Evolutionary conservation across 1,140 invertebrate species (phyloP).

Genomic region (Hylyphantes graminicola): DNA sequence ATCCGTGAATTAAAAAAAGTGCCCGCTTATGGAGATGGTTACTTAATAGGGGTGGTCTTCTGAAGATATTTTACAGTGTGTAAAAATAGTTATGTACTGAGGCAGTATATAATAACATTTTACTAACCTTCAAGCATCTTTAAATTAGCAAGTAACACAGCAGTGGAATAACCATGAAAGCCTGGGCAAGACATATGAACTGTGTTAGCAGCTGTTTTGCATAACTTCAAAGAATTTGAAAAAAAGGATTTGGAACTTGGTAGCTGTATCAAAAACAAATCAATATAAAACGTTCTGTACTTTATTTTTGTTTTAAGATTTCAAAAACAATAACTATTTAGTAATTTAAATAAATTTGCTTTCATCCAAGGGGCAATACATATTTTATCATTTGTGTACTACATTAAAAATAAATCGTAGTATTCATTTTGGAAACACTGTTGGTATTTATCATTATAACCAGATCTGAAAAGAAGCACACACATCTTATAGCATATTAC

Average conservation of each 20-base stretch:
- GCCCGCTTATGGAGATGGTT: background rate
- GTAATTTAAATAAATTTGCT: too few relatives aligned
- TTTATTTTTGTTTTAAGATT: too few relatives aligned
- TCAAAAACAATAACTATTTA: too few relatives aligned
- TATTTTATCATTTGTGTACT: too few relatives aligned
- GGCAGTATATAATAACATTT: background rate
- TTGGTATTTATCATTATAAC: too few relatives aligned
- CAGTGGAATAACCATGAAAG: constrained; percentile 44
- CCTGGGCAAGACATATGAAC: constrained; percentile 44
- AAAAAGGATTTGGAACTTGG: constrained; percentile 24
- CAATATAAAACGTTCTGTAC: too few relatives aligned
- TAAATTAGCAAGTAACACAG: constrained; percentile 38
- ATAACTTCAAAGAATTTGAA: constrained; percentile 16
- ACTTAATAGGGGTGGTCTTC: background rate
- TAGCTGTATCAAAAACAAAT: background rate
- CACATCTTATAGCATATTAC: too few relatives aligned
- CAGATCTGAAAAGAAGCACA: too few relatives aligned
- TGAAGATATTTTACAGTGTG: background rate
- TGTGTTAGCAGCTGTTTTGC: constrained; percentile 11
- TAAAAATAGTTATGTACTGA: background rate
- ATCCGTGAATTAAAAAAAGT: too few relatives aligned
- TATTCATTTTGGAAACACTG: too few relatives aligned
- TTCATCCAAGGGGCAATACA: too few relatives aligned
- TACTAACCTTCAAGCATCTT: constrained; percentile 49
- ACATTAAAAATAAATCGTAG: too few relatives aligned